Percentiles rank a stretch among this genome's conserved stretches.
These are phyloP conservation scores for Creontiades dilutus DNA, from an alignment of 2,888 invertebrate genomes.

Conservation along the genomic window DNA sequence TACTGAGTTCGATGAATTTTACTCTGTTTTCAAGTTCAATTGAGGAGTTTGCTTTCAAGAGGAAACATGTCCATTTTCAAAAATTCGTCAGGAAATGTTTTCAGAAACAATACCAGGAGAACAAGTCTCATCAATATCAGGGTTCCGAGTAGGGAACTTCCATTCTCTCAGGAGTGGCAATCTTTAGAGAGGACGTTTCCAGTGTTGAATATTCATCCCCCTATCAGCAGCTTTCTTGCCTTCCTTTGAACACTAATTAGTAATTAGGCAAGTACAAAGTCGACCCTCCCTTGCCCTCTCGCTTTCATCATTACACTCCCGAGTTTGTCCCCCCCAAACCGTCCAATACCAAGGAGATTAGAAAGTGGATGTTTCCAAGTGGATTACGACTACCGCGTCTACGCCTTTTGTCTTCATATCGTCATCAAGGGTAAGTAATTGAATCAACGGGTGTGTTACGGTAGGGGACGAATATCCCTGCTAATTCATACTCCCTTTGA, in stretches of 20 bases:
- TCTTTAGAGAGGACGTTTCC: not conserved
- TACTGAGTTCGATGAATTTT: no score
- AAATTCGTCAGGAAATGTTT: no score
- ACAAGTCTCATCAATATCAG: no score
- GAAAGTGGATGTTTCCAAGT: not conserved
- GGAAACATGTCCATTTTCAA: no score
- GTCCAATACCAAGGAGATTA: not conserved
- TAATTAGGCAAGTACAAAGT: not conserved
- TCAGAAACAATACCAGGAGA: no score
- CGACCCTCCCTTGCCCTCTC: not conserved
- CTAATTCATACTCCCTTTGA: no score
- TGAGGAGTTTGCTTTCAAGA: no score
- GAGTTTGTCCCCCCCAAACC: not conserved
- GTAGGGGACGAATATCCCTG: no score
- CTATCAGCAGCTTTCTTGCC: not conserved
- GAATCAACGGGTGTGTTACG: no score
- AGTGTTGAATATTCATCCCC: not conserved
- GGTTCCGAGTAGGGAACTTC: no score
- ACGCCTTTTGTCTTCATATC: not conserved
- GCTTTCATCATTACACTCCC: not conserved
- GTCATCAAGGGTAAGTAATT: constrained; percentile 1
- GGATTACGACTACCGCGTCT: not conserved
- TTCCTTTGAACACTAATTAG: not conserved
- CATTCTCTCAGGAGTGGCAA: not conserved
- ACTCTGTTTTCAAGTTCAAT: no score